Conservation (phyloP, 1,140 invertebrate species). For the Spodoptera frugiperda region DNA sequence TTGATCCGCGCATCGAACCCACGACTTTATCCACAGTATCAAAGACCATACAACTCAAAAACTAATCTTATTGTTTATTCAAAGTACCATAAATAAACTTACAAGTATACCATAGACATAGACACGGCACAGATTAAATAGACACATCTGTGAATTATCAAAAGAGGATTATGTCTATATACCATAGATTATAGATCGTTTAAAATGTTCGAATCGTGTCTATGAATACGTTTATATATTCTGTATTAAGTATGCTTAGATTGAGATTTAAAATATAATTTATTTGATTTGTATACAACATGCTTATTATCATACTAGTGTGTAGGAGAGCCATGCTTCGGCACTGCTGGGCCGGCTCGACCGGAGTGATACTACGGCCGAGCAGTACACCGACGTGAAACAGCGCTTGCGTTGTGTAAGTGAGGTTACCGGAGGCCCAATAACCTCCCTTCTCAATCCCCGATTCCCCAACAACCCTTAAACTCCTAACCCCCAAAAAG, state of each 20-base stretch:
- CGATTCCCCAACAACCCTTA: too few relatives aligned
- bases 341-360: too few relatives aligned
- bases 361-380: too few relatives aligned
- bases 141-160: constrained; percentile 31
- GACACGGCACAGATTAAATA: constrained; percentile 29
- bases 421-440: too few relatives aligned
- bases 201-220: constrained; percentile 7
- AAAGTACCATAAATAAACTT: constrained; percentile 26
- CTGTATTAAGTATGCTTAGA: neutral
- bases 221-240: constrained; percentile 2
- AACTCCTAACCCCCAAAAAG: too few relatives aligned
- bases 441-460: too few relatives aligned
- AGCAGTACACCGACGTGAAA: too few relatives aligned
- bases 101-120: constrained; percentile 32
- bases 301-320: neutral
- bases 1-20: neutral
- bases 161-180: constrained; percentile 34
- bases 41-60: neutral
- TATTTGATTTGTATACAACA: constrained; percentile 9
- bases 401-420: too few relatives aligned
- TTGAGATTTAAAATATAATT: neutral
- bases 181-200: constrained; percentile 28
- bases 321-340: too few relatives aligned
- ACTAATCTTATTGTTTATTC: constrained; percentile 30
- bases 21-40: neutral